These are phyloP conservation scores for Sphaerophoria rueppellii DNA, from an alignment of 2,888 invertebrate genomes.

Conservation along the genomic window DNA sequence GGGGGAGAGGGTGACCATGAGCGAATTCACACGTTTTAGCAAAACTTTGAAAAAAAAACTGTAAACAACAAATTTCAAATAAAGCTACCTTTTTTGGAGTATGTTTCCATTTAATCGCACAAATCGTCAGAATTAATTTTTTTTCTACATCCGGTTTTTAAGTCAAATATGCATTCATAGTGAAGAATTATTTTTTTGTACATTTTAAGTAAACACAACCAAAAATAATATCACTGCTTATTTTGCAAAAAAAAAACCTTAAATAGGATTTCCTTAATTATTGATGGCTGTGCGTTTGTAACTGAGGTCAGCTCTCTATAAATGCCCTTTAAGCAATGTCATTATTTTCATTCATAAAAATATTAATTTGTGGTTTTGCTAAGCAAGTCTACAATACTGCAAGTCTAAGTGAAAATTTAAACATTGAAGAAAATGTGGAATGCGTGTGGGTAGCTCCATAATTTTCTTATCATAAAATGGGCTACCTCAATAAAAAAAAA, in stretches of 20 bases:
- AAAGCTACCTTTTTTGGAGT: background rate
- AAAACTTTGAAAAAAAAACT: background rate
- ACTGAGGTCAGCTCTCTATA: conserved; percentile 10
- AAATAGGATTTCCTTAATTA: conserved; percentile 17
- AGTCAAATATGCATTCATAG: conserved; percentile 21
- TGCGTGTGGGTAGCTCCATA: no score
- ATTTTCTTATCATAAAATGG: no score
- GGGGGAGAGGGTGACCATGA: background rate
- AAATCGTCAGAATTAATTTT: background rate
- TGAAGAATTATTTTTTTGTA: background rate
- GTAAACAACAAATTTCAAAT: no score
- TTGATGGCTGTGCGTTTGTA: conserved; percentile 3
- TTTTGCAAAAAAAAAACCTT: background rate
- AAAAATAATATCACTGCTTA: background rate
- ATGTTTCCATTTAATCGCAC: background rate
- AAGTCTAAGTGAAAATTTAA: background rate
- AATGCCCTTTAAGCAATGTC: no score
- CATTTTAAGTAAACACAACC: conserved; percentile 12
- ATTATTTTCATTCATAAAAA: no score
- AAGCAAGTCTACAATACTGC: background rate
- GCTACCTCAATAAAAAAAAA: no score
- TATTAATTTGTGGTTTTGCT: no score
- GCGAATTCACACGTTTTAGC: background rate
- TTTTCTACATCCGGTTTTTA: conserved; percentile 7
- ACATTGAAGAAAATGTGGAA: no score